These are phyloP conservation scores for Lysiphlebus fabarum DNA, from an alignment of 1,140 invertebrate genomes.

Conservation along the genomic window DNA sequence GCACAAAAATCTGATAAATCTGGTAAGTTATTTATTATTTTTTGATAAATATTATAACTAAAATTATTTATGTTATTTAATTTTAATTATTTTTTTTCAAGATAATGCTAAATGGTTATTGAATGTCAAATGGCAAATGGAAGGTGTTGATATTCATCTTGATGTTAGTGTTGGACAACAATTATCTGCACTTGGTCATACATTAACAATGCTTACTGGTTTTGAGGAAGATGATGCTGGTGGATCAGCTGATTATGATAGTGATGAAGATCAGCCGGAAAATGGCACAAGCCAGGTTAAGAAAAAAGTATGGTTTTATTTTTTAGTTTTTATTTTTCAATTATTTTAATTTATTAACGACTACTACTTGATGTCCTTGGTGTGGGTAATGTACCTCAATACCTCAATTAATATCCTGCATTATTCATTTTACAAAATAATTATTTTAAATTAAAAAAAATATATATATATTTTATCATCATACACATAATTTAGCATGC, in stretches of 20 bases:
- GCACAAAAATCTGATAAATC: constrained; percentile 69
- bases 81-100: constrained; percentile 32
- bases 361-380: background rate
- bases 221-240: constrained; percentile 78
- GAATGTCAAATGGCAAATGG: constrained; percentile 98
- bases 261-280: constrained; percentile 72
- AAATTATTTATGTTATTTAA: background rate
- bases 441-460: no score
- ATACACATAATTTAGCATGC: no score
- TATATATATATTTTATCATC: no score
- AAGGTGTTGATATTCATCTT: constrained; percentile 95
- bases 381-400: constrained; percentile 5
- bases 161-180: constrained; percentile 96
- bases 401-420: no score
- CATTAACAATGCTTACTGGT: constrained; percentile 88
- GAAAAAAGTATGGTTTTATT: constrained; percentile 48
- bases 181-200: constrained; percentile 87
- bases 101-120: constrained; percentile 98
- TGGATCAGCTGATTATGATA: constrained; percentile 69
- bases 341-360: background rate
- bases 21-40: constrained; percentile 38
- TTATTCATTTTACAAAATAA: no score
- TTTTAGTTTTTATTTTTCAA: constrained; percentile 32
- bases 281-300: constrained; percentile 58
- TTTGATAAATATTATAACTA: constrained; percentile 18